Conservation (phyloP, 2,797 vertebrate species). For the Leptodactylus fallax region DNA sequence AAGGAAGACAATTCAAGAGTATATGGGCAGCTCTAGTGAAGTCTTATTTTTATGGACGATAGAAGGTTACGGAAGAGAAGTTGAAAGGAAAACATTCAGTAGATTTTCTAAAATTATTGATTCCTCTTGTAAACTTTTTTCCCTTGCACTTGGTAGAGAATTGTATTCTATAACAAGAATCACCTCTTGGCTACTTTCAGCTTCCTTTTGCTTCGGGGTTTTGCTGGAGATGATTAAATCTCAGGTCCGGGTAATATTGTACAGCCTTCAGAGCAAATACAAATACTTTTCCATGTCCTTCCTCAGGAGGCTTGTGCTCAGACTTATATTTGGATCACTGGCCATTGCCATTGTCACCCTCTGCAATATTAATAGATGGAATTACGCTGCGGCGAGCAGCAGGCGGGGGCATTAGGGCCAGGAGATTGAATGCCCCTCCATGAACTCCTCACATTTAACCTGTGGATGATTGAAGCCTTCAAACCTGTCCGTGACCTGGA, state of each 20-base stretch:
- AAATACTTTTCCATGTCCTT: conserved; percentile 17
- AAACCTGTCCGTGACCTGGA: conserved; percentile 34
- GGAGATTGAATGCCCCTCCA: conserved; percentile 32
- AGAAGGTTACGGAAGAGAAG: too few species aligned
- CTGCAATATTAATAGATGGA: conserved; percentile 33
- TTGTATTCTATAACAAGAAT: conserved; percentile 29
- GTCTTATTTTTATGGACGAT: neutral
- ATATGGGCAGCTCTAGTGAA: neutral
- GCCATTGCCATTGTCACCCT: conserved; percentile 52
- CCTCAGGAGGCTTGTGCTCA: conserved; percentile 53
- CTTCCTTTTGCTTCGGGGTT: neutral
- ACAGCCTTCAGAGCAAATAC: conserved; percentile 36
- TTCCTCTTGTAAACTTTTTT: conserved; percentile 9
- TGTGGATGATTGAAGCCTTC: conserved; percentile 30
- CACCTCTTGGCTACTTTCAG: neutral
- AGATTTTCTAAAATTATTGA: neutral
- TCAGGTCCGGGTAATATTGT: conserved; percentile 37
- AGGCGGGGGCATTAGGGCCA: neutral
- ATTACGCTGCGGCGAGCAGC: neutral
- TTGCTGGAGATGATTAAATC: conserved; percentile 64
- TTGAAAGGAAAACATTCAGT: neutral
- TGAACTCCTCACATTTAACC: conserved; percentile 48
- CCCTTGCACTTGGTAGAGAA: neutral
- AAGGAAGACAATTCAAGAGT: neutral
- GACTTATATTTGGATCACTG: conserved; percentile 62